Evolutionary conservation across 2,797 vertebrate species (phyloP), one percentile per base, ranked within the genome.

Genomic region (Lepilemur ruficaudatus): DNA sequence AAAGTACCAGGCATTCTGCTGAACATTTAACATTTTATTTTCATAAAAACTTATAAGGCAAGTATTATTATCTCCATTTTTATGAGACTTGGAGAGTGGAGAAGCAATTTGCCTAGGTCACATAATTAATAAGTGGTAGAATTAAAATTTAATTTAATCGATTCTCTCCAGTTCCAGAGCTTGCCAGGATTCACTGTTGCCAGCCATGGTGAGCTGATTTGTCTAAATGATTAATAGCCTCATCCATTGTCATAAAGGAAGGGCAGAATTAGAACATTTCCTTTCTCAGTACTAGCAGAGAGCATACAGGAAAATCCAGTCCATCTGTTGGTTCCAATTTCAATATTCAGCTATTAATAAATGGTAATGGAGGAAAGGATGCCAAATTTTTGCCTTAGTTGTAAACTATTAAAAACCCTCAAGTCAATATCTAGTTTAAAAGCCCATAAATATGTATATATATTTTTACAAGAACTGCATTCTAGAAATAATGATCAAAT

Each of bases 401-500:
- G 32, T 9, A 75, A 67, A 86, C 28, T 43, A 67, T 90, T 84
- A 65, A 96, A 96, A 94, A 22, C 13, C 38, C 80, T 87, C 61
- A 91, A 75, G 38, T 88, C 61, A 57, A n/a, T 23, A 92, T 61
- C 52, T 73, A 61, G n/a, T 79, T 90, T 90, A 84, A 89, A 94
- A 94, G 87, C 57, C 59, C 23, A 4, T 76, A n/a, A 86, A 35
- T 89, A 55, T 55, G 4, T 52, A 20, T 52, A 52, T 55, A 22
- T 55, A 22, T 61, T 78, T 90, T 87, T 32, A 1, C 22, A 86
- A 72, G 15, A n/a, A 52, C 15, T 59, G 8, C 14, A 2, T 83
- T 89, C 59, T 89, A 76, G 84, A 94, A 95, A 96, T 89, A 65
- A 80, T n/a, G 30, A 75, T 65, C 59, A 89, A 69, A 59, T 46